phyloP scores from a whole-genome alignment of 2,888 invertebrate genomes.

The Carpatolechia fugitivella region DNA sequence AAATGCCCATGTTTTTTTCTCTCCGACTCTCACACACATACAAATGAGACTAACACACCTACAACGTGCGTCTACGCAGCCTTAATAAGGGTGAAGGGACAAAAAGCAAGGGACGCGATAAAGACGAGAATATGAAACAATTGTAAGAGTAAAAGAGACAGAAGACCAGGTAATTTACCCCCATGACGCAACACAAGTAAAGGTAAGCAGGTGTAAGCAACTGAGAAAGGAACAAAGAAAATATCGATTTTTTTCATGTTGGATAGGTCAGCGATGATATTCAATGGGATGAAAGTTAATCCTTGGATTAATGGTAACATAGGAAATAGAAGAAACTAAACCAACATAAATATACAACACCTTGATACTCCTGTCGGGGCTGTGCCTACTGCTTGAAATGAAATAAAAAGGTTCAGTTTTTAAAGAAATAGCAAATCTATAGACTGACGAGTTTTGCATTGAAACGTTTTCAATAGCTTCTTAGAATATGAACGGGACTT shows the following conservation, averaged over 20 bases:
- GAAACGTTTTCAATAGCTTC: background rate
- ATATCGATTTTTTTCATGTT: conserved; percentile 47
- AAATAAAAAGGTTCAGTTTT: too few relatives aligned
- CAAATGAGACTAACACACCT: conserved; percentile 47
- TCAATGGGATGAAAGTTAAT: conserved; percentile 3
- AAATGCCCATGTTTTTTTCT: conserved; percentile 25
- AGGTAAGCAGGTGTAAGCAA: conserved; percentile 67
- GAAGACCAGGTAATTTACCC: conserved; percentile 63
- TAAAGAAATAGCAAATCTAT: too few relatives aligned
- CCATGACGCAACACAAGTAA: conserved; percentile 61
- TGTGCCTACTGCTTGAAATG: too few relatives aligned
- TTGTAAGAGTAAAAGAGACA: conserved; percentile 46
- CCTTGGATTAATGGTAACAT: background rate
- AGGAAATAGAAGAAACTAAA: background rate
- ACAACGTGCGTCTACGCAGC: conserved; percentile 53
- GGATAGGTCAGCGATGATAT: conserved; percentile 58
- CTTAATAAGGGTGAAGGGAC: conserved; percentile 68
- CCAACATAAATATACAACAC: too few relatives aligned
- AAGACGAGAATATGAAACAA: conserved; percentile 39
- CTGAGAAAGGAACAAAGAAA: conserved; percentile 61
- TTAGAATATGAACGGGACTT: conserved; percentile 16
- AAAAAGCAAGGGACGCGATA: conserved; percentile 63
- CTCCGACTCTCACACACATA: conserved; percentile 48
- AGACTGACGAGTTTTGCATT: background rate
- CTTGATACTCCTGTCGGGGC: too few relatives aligned